These are phyloP conservation scores for Sanderia malayensis DNA, from an alignment of 30 jellyfish, hydroid and myxozoan genomes.

Conservation along the genomic window DNA sequence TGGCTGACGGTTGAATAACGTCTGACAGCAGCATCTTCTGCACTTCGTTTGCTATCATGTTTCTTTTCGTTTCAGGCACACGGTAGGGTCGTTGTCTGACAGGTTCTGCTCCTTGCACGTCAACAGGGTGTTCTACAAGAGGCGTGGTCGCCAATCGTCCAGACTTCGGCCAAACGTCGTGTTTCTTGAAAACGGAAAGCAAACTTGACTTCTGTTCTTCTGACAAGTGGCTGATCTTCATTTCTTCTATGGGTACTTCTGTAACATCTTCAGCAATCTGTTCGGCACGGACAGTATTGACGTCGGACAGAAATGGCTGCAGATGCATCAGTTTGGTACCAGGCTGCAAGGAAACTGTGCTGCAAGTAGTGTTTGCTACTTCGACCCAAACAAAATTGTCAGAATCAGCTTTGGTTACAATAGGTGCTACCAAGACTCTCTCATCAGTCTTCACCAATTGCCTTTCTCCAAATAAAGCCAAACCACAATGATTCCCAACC, in stretches of 20 bases:
- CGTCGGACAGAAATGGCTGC: slow-evolving; percentile 39
- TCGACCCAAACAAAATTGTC: slow-evolving; percentile 55
- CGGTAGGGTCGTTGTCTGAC: slow-evolving; percentile 54
- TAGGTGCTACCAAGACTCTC: slow-evolving; percentile 55
- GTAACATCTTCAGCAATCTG: not conserved
- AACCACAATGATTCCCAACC: slow-evolving; percentile 64
- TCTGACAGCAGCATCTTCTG: slow-evolving; percentile 18
- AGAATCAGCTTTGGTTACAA: slow-evolving; percentile 63
- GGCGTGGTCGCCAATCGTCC: no score
- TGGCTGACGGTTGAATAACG: slow-evolving; percentile 24
- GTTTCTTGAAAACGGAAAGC: not conserved
- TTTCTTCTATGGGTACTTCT: slow-evolving; percentile 5
- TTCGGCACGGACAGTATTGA: not conserved
- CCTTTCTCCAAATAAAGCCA: slow-evolving; percentile 62
- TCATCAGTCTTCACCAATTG: slow-evolving; percentile 71
- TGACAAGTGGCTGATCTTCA: slow-evolving; percentile 4
- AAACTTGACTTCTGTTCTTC: not conserved
- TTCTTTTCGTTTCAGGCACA: slow-evolving; percentile 23
- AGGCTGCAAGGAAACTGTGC: slow-evolving; percentile 61
- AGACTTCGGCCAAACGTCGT: slow-evolving; percentile 17
- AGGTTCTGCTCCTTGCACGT: slow-evolving; percentile 24
- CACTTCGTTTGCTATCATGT: slow-evolving; percentile 16
- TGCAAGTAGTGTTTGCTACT: slow-evolving; percentile 54
- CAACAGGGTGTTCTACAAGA: slow-evolving; percentile 17
- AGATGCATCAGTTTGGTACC: slow-evolving; percentile 46